Conservation (phyloP, 2,888 invertebrate species). For the Drepanosiphum platanoidis region DNA sequence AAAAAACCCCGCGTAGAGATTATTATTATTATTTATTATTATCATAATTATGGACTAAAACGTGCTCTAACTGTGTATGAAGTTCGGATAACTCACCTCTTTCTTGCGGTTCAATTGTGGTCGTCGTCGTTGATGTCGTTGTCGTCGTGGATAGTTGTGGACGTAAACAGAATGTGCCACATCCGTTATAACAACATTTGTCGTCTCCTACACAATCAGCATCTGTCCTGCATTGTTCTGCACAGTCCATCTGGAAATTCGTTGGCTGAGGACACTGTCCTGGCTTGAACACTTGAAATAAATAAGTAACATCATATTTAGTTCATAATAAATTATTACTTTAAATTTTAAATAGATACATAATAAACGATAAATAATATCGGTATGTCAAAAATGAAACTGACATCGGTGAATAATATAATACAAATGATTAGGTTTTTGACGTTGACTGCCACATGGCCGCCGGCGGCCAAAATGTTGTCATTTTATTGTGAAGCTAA, state of each 20-base stretch:
- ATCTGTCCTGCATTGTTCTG: slow-evolving; percentile 79
- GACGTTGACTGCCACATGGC: no score
- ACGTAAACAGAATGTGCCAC: slow-evolving; percentile 78
- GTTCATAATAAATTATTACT: not conserved
- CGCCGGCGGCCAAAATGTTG: no score
- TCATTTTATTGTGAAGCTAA: no score
- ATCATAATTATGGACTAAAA: no score
- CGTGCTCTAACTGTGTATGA: no score
- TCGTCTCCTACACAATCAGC: slow-evolving; percentile 81
- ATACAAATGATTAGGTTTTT: no score
- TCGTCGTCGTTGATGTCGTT: slow-evolving; percentile 66
- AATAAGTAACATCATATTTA: slow-evolving; percentile 4
- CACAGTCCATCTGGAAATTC: slow-evolving; percentile 71
- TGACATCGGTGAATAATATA: no score
- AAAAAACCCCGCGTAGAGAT: slow-evolving; percentile 60
- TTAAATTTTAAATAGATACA: slow-evolving; percentile 4
- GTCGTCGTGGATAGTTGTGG: slow-evolving; percentile 66
- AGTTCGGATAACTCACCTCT: slow-evolving; percentile 18
- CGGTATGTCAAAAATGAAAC: no score
- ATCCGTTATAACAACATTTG: slow-evolving; percentile 86
- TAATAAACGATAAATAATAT: not conserved
- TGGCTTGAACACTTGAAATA: slow-evolving; percentile 73
- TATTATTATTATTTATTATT: not conserved
- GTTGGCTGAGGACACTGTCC: slow-evolving; percentile 74
- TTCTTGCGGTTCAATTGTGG: not conserved